phyloP scores from a whole-genome alignment of 2,113 vertebrate species.

The Myanophis thanlyinensis region DNA sequence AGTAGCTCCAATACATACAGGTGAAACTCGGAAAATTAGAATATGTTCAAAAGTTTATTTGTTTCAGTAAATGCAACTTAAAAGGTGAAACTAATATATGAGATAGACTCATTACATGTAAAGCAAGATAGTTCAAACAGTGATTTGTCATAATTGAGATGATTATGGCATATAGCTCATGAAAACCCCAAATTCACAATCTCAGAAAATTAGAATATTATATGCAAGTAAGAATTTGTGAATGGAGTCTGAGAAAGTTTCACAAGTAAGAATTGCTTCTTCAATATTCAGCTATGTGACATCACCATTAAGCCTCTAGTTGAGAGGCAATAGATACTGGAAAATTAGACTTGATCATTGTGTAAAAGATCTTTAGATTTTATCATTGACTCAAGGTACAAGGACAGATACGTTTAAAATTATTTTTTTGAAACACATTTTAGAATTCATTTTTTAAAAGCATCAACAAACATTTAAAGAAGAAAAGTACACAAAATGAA shows the following conservation, averaged over 20 bases:
- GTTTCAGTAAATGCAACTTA: too few species aligned
- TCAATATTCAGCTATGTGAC: neutral
- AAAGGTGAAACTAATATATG: too few species aligned
- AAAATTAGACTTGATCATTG: neutral
- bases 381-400: neutral
- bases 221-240: too few species aligned
- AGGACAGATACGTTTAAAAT: neutral
- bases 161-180: too few species aligned
- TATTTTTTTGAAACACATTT: neutral
- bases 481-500: neutral
- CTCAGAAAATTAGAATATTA: too few species aligned
- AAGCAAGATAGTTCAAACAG: too few species aligned
- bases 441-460: neutral
- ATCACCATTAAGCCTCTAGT: neutral
- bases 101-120: too few species aligned
- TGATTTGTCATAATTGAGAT: too few species aligned
- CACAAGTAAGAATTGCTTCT: neutral
- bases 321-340: neutral
- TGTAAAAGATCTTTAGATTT: neutral
- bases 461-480: neutral
- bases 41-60: too few species aligned
- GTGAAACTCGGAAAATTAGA: too few species aligned
- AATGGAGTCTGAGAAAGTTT: constrained; percentile 14
- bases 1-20: neutral
- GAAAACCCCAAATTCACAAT: too few species aligned